Percentiles rank a stretch among this genome's conserved stretches.
Conservation (phyloP, 2,888 invertebrate genomes). For the Eilema sororculum region DNA sequence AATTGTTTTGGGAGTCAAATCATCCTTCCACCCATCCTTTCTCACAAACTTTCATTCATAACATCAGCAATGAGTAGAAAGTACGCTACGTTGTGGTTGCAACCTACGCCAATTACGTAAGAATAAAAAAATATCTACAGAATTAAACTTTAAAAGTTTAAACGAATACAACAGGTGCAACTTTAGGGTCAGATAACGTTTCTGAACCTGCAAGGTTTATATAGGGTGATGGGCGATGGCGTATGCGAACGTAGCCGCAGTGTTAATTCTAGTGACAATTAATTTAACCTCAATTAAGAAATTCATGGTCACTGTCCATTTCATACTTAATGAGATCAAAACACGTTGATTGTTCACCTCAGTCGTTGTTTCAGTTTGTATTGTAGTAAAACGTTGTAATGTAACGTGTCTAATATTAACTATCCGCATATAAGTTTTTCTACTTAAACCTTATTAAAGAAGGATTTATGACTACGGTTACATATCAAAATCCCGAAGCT, state of each 20-base stretch:
- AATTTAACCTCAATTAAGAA: slow-evolving; percentile 81
- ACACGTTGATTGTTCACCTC: slow-evolving; percentile 31
- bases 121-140: not conserved
- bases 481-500: no score
- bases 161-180: not conserved
- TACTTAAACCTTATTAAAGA: no score
- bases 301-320: slow-evolving; percentile 61
- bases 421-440: not conserved
- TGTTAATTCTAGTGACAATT: slow-evolving; percentile 76
- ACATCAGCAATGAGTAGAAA: no score
- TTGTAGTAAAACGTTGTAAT: not conserved
- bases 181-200: not conserved
- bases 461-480: not conserved
- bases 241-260: slow-evolving; percentile 52
- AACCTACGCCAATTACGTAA: no score
- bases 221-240: slow-evolving; percentile 45
- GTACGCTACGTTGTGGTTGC: not conserved
- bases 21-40: not conserved
- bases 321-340: slow-evolving; percentile 51
- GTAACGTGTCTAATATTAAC: not conserved
- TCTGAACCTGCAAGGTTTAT: slow-evolving; percentile 15
- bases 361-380: not conserved
- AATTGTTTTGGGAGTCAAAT: no score
- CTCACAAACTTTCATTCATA: not conserved
- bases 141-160: not conserved